Evolutionary conservation across 2,888 invertebrate species (phyloP), one percentile per base, ranked within the genome.

Genomic region (Rhingia rostrata): DNA sequence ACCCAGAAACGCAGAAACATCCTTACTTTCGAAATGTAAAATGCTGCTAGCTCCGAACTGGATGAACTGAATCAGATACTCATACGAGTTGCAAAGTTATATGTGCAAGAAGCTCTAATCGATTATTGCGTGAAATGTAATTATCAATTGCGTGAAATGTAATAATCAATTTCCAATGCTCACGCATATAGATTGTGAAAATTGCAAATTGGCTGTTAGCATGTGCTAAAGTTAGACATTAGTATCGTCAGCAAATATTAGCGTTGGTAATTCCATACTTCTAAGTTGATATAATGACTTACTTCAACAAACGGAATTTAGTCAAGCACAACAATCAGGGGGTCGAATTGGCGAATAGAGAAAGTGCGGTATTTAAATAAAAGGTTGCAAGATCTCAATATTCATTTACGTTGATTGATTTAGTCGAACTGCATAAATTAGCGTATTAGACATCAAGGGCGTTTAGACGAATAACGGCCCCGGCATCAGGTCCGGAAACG

Each of bases 1-100:
- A 78, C 33, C 70, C 53, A 70, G 9, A 63, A 33, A 4, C 56
- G 37, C 10, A 12, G 6, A 39, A 3, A 6, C 77, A 78, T 78
- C 35, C 35, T 45, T 6, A 35, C n/a, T 41, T 2, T 30, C 6
- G 1, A 37, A 12, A 10, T 22, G 2, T 22, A 22, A 22, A 1
- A 37, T 2, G 2, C 0, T 9, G 4, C 22, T 41, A 22, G 22
- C 6, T 12, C 1, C 6, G 3, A 0, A 14, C 49, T 56, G 9
- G 14, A 10, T 37, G 3, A 6, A 32, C 14, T 47, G 37, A n/a
- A 37, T 22, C 5, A 70, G 60, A 32, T 41, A 12, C 4, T 9
- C 4, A 0, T 10, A 47, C 12, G 7, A 6, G 37, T 4, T 45
- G n/a, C 4, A 6, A 56, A 47, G 33, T 64, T 74, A 64, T 74